Evolutionary conservation across 2,797 vertebrate species (phyloP).

Genomic region (Pelodytes ibericus): DNA sequence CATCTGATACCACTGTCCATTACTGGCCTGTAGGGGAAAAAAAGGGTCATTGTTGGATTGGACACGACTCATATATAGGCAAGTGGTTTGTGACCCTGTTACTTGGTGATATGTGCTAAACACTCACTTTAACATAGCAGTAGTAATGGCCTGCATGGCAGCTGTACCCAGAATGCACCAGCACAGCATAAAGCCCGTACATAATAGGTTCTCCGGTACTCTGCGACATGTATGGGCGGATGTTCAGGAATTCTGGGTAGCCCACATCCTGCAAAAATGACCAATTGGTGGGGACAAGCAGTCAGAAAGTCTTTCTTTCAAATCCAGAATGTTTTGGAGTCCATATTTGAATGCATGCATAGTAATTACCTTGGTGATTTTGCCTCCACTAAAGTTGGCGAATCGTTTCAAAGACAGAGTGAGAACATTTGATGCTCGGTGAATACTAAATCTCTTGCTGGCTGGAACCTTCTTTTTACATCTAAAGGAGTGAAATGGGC

Average conservation of each 20-base stretch:
- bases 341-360: neutral
- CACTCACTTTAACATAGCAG: conserved; percentile 90
- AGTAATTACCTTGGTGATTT: conserved; percentile 88
- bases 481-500: conserved; percentile 64
- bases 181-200: conserved; percentile 91
- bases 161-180: conserved; percentile 93
- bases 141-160: conserved; percentile 95
- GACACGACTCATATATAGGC: too few relatives aligned
- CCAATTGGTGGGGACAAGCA: neutral
- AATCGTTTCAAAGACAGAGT: conserved; percentile 94
- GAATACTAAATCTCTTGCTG: conserved; percentile 91
- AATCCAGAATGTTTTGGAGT: too few relatives aligned
- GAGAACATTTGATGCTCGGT: conserved; percentile 89
- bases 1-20: conserved; percentile 97
- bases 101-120: neutral
- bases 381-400: conserved; percentile 87
- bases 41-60: neutral
- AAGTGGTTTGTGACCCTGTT: too few relatives aligned
- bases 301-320: neutral
- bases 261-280: conserved; percentile 82
- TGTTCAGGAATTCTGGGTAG: conserved; percentile 90
- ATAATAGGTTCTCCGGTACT: conserved; percentile 83
- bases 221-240: conserved; percentile 95
- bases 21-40: conserved; percentile 80
- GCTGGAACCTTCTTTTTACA: conserved; percentile 96